Percentiles rank a stretch among this genome's conserved stretches.
Conservation (phyloP, 2,888 invertebrate genomes). For the Alentia gelatinosa region DNA sequence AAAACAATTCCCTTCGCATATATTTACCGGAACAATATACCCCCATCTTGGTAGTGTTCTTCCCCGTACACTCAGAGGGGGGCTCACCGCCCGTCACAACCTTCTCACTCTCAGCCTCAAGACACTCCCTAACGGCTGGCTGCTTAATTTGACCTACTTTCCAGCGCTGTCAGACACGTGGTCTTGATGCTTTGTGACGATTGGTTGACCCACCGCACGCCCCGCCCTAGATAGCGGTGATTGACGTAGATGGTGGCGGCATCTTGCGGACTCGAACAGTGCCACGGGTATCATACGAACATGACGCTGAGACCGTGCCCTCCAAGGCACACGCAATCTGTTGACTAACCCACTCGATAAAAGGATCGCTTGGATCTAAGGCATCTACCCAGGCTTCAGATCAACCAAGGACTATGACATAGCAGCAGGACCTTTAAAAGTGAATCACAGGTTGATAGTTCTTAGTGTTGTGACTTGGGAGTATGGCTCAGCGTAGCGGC, state of each 20-base stretch:
- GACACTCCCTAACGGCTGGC: too few relatives aligned
- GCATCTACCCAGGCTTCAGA: background rate
- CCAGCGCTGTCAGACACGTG: background rate
- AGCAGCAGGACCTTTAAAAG: background rate
- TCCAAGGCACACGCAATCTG: background rate
- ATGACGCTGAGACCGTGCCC: background rate
- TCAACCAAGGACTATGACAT: background rate
- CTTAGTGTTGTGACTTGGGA: background rate
- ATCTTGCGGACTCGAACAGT: too few relatives aligned
- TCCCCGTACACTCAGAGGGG: too few relatives aligned
- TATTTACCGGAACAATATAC: too few relatives aligned
- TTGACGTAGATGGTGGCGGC: background rate
- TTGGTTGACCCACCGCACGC: background rate
- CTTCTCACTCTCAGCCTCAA: too few relatives aligned
- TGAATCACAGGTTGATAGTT: background rate
- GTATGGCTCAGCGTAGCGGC: background rate
- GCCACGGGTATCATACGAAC: background rate
- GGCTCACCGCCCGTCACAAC: too few relatives aligned
- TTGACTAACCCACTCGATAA: background rate
- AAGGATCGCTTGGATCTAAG: background rate
- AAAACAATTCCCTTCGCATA: too few relatives aligned
- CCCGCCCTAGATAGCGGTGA: background rate
- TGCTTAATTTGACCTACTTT: background rate
- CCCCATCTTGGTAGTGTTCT: too few relatives aligned
- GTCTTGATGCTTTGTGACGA: background rate